Evolutionary conservation across 2,888 invertebrate species (phyloP).

Genomic region (Artemia sp.): DNA sequence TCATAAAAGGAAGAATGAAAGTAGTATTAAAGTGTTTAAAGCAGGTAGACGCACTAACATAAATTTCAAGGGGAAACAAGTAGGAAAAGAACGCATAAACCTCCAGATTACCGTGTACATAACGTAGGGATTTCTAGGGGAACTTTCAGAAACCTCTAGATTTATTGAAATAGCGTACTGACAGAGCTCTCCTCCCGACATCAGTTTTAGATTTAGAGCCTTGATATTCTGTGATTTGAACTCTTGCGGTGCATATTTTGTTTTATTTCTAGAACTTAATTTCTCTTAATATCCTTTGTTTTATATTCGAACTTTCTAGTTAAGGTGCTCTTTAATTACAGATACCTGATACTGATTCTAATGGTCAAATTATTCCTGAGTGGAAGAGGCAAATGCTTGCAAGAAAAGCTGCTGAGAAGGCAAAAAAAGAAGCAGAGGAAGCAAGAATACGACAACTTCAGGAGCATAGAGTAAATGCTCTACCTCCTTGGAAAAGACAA

Average conservation of each 20-base stretch:
- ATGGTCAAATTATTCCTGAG: conserved; percentile 72
- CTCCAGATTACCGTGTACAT: no score
- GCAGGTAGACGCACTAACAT: no score
- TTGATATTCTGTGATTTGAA: neutral
- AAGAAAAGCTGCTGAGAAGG: conserved; percentile 80
- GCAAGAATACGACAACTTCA: conserved; percentile 66
- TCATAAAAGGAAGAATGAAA: no score
- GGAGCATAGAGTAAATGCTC: conserved; percentile 60
- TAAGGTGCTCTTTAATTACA: conserved; percentile 35
- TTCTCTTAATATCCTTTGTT: no score
- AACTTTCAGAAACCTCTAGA: no score
- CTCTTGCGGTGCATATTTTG: neutral
- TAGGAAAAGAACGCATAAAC: no score
- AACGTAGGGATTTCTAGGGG: no score
- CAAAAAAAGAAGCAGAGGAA: conserved; percentile 73
- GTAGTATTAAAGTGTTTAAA: no score
- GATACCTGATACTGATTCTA: conserved; percentile 73
- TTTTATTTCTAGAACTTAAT: neutral
- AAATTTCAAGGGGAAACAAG: no score
- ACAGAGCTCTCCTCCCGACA: no score
- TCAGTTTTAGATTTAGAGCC: no score
- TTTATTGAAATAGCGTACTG: no score
- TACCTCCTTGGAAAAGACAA: conserved; percentile 88
- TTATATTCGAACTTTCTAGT: conserved; percentile 22
- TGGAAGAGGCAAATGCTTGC: conserved; percentile 94